These are phyloP conservation scores for Sclerurus mexicanus DNA, from an alignment of 2,113 vertebrate species.

Conservation along the genomic window DNA sequence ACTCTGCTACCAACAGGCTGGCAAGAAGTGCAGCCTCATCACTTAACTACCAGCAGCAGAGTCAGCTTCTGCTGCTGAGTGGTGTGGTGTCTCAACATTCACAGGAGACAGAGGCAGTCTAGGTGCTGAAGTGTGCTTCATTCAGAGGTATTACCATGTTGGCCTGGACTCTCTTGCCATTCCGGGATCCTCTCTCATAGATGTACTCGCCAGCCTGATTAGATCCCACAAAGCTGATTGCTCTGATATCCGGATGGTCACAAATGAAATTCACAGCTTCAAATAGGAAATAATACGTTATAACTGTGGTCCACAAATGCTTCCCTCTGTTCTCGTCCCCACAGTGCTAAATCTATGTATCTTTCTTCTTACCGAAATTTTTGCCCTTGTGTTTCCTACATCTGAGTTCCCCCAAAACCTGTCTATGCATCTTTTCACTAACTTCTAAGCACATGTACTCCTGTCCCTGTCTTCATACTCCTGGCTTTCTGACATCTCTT, in stretches of 20 bases:
- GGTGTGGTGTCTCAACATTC: neutral
- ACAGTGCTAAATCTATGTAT: neutral
- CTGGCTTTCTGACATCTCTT: neutral
- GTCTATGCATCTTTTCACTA: neutral
- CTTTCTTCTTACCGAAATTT: neutral
- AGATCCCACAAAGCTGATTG: conserved; percentile 98
- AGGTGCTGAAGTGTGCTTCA: neutral
- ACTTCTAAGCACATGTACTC: neutral
- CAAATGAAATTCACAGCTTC: conserved; percentile 95
- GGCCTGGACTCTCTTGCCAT: conserved; percentile 95
- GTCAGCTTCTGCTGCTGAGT: neutral
- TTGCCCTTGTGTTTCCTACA: neutral
- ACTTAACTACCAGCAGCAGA: neutral
- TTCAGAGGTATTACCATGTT: conserved; percentile 86
- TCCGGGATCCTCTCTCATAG: conserved; percentile 91
- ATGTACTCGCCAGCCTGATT: conserved; percentile 97
- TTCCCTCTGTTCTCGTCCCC: neutral
- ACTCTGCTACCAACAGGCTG: neutral
- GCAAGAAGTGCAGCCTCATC: neutral
- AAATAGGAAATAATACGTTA: conserved; percentile 57
- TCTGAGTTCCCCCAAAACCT: neutral
- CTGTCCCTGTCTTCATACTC: neutral
- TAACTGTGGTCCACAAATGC: neutral
- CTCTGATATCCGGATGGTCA: conserved; percentile 93
- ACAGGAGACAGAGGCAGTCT: neutral